These are phyloP conservation scores for Azemiops feae DNA, from an alignment of 2,113 vertebrate genomes.

Conservation along the genomic window DNA sequence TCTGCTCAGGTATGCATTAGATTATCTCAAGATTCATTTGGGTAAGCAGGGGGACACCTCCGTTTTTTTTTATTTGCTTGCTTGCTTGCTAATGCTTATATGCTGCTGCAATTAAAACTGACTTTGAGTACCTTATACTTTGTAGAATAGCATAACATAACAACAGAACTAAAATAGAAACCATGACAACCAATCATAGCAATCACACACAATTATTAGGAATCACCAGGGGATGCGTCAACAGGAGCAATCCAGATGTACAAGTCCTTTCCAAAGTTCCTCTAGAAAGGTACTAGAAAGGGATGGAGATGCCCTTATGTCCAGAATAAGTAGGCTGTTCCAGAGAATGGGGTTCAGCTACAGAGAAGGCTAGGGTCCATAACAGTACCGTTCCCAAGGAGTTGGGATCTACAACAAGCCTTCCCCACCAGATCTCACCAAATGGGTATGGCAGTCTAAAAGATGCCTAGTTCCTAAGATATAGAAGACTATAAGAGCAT, in stretches of 20 bases:
- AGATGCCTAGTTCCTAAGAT: neutral
- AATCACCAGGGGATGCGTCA: neutral
- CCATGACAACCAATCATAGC: neutral
- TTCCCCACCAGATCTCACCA: neutral
- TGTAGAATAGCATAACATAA: neutral
- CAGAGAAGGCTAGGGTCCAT: neutral
- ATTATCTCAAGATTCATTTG: rapidly evolving
- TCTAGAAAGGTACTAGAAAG: neutral
- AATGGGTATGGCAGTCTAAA: neutral
- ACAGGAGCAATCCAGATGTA: neutral
- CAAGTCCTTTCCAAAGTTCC: neutral
- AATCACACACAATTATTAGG: neutral
- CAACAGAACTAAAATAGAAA: neutral
- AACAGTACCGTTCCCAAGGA: neutral
- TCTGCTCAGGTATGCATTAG: slow-evolving; percentile 91
- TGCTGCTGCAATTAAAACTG: neutral
- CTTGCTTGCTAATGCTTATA: neutral
- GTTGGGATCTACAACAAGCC: neutral
- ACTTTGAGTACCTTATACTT: neutral
- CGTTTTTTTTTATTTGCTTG: neutral
- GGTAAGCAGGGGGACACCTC: neutral
- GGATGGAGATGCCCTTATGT: neutral
- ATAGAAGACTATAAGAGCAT: neutral
- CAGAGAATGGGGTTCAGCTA: neutral
- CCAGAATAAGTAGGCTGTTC: neutral